These are phyloP conservation scores for Homalodisca vitripennis DNA, from an alignment of 1,140 invertebrate genomes.

Conservation along the genomic window DNA sequence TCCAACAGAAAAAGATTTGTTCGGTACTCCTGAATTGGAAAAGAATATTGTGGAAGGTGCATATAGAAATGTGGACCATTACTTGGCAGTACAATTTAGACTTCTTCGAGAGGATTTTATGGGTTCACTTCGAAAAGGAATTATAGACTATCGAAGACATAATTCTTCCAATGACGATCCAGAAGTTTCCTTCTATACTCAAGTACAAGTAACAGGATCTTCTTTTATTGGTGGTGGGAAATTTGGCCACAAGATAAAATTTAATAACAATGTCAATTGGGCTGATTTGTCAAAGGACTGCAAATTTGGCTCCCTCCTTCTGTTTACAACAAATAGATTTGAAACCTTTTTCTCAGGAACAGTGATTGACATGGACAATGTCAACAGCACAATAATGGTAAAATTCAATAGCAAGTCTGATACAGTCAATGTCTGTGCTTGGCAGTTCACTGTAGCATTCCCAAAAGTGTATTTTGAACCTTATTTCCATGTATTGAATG, in stretches of 20 bases:
- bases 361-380: conserved; percentile 55
- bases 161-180: conserved; percentile 6
- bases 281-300: conserved; percentile 58
- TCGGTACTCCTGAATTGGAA: too few species aligned
- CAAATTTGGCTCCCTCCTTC: conserved; percentile 68
- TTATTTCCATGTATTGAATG: conserved; percentile 61
- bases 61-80: conserved; percentile 64
- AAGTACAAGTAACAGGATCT: conserved; percentile 12
- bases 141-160: conserved; percentile 47
- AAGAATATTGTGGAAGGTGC: conserved; percentile 59
- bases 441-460: conserved; percentile 58
- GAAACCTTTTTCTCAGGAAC: conserved; percentile 63
- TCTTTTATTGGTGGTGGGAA: conserved; percentile 25
- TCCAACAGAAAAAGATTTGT: too few species aligned
- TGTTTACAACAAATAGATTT: conserved; percentile 67
- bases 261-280: conserved; percentile 41
- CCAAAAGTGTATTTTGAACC: conserved; percentile 67
- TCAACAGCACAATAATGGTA: conserved; percentile 52
- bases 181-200: conserved; percentile 33
- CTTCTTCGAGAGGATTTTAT: conserved; percentile 74
- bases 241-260: conserved; percentile 24
- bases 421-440: not conserved
- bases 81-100: conserved; percentile 75
- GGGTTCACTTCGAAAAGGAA: conserved; percentile 56
- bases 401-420: conserved; percentile 45